phyloP scores from a whole-genome alignment of 2,888 invertebrate species.

The Caenorhabditis becei region DNA sequence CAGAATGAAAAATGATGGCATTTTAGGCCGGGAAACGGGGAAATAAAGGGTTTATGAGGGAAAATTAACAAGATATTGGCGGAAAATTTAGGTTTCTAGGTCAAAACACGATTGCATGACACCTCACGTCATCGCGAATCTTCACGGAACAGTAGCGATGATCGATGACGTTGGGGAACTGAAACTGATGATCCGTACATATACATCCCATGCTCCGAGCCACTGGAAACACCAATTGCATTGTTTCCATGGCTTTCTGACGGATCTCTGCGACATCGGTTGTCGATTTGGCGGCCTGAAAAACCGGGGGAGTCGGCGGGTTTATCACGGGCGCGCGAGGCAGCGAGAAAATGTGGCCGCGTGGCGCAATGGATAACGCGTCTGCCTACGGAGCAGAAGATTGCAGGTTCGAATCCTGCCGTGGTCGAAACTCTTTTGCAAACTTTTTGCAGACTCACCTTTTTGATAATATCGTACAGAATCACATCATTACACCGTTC shows the following conservation, averaged over 20 bases:
- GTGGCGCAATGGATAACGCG: constrained; percentile 80
- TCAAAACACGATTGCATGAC: constrained; percentile 47
- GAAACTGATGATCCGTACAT: constrained; percentile 46
- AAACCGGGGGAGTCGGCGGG: neutral
- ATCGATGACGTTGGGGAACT: constrained; percentile 34
- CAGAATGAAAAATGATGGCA: no score
- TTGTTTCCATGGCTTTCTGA: constrained; percentile 17
- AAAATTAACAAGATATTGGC: no score
- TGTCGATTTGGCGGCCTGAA: constrained; percentile 32
- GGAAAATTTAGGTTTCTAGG: constrained; percentile 36
- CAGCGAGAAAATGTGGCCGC: constrained; percentile 53
- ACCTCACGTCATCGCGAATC: constrained; percentile 18
- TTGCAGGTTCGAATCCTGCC: constrained; percentile 82
- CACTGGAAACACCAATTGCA: constrained; percentile 37
- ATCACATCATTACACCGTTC: constrained; percentile 53
- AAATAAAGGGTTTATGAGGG: no score
- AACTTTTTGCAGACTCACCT: constrained; percentile 9
- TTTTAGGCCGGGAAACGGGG: neutral
- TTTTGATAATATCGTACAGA: constrained; percentile 48
- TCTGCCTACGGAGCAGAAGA: constrained; percentile 82
- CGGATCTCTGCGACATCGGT: constrained; percentile 27
- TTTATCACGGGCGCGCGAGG: neutral
- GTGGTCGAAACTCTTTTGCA: constrained; percentile 63
- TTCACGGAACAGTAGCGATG: constrained; percentile 47
- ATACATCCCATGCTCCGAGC: constrained; percentile 58